phyloP scores from a whole-genome alignment of 2,113 vertebrate genomes.

The Pogonocichla stellata region DNA sequence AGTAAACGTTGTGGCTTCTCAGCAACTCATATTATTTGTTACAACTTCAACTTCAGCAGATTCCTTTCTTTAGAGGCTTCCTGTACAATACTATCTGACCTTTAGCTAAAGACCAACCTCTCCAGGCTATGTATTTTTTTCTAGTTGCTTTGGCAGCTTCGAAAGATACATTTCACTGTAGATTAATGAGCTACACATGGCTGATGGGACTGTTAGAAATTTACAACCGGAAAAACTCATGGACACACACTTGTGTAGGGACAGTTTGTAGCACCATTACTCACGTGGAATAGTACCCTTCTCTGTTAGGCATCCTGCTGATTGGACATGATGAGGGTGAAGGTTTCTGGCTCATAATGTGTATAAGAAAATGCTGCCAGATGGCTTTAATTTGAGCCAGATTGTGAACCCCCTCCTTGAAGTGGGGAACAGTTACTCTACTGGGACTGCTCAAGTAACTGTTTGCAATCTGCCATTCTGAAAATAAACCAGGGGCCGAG shows the following conservation, averaged over 20 bases:
- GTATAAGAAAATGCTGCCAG: slow-evolving; percentile 48
- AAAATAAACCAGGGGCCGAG: slow-evolving; percentile 15
- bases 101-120: slow-evolving; percentile 50
- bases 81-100: slow-evolving; percentile 56
- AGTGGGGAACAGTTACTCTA: slow-evolving; percentile 38
- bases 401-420: slow-evolving; percentile 40
- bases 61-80: slow-evolving; percentile 56
- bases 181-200: slow-evolving; percentile 57
- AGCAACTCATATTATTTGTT: slow-evolving; percentile 14
- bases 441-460: slow-evolving; percentile 54
- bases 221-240: slow-evolving; percentile 40
- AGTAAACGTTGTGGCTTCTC: slow-evolving; percentile 20
- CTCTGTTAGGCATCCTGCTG: slow-evolving; percentile 61
- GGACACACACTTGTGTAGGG: not conserved
- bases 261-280: slow-evolving; percentile 41
- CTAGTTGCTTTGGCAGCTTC: slow-evolving; percentile 43
- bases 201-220: slow-evolving; percentile 39
- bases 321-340: slow-evolving; percentile 69
- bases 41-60: slow-evolving; percentile 42
- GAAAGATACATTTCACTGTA: slow-evolving; percentile 31
- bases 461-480: slow-evolving; percentile 37
- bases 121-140: slow-evolving; percentile 25
- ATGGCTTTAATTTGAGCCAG: slow-evolving; percentile 62
- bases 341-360: slow-evolving; percentile 46
- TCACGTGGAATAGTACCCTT: slow-evolving; percentile 34